Evolutionary conservation across 2,797 vertebrate species (phyloP), one percentile per base, ranked within the genome.

Genomic region (Myotis daubentonii): DNA sequence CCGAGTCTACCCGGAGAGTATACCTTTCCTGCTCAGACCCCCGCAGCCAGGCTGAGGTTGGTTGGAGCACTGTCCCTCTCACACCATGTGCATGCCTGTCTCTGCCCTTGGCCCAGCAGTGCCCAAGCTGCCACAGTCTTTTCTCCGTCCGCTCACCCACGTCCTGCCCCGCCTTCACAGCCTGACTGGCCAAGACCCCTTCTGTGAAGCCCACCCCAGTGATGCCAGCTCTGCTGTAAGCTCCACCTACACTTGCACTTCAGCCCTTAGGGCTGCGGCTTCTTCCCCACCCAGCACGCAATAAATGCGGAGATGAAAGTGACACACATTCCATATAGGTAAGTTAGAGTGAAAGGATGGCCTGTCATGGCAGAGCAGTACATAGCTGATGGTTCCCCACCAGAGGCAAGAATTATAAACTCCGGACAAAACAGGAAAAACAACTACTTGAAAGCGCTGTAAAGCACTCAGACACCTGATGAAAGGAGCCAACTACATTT

Each of bases 401-500:
- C 36, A 13, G 0, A 33, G 80, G 23, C 47, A 76, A 75, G 91
- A 81, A 49, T 80, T 7, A 57, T 51, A 65, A 86, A 89, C 62
- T 89, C 62, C 66, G 44, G 23, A 78, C 38, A 92, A 85, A 93
- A 89, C 10, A 17, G 51, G 72, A 41, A 70, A 92, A 83, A 75
- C 16, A 51, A 8, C 30, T 41, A 62, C 30, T 87, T 82, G 41
- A 89, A 95, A 79, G 49, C 33, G 30, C 47, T 16, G 19, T 33
- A 23, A 66, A 66, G 23, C 78, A 19, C 49, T 28, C n/a, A 79
- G 80, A 30, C 28, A 28, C 25, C 55, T 65, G 57, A 41, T 87
- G 53, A 78, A 60, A 44, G 28, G 47, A 86, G n/a, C 55, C 53
- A 17, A 65, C 38, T 76, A 55, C 15, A 44, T 19, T 30, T 15